Evolutionary conservation across 2,113 vertebrate species (phyloP), one percentile per base, ranked within the genome.

Genomic region (Semicossyphus pulcher): DNA sequence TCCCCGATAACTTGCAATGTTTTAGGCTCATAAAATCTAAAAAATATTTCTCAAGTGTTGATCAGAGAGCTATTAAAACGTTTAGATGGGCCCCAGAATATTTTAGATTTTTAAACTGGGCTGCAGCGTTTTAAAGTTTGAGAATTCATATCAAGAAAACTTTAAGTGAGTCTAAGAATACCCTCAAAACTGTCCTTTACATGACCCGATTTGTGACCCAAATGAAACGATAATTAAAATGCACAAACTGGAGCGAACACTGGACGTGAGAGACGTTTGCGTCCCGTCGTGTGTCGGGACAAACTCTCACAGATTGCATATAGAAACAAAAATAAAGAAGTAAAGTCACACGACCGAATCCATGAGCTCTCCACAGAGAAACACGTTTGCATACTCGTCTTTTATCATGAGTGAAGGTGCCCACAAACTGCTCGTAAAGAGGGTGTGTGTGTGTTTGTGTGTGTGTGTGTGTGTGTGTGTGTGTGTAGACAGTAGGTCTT

Each of bases 241-340:
- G 28, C 11, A 47, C 18, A 14, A 44, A 56, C 67, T 36, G 68
- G 49, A 31, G 32, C 45, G 4, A 57, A 25, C 20, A 18, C 2
- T 16, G 32, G 60, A 28, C 37, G 66, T 52, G 49, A 78, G 47
- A 60, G 57, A 47, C 4, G 37, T 10, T n/a, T 11, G 16, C 49
- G 44, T 62, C 63, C 31, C 15, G 7, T 45, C 23, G 25, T 21
- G 42, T 7, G 51, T 82, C 54, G 65, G 68, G 78, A 82, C 63
- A 76, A 72, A 76, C 32, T 37, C 39, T 62, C 71, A 86, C 76
- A 78, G 61, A 87, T 88, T 92, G 88, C 89, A 92, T 92, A 91
- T 85, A 45, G 52, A 72, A 39, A 49, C 62, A 67, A 76, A 61
- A 36, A 61, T 9, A n/a, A 59, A 58, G 16, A 41, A 68, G 57